phyloP scores from a whole-genome alignment of 2,888 invertebrate genomes.

The Scaptomyza tumidula region DNA sequence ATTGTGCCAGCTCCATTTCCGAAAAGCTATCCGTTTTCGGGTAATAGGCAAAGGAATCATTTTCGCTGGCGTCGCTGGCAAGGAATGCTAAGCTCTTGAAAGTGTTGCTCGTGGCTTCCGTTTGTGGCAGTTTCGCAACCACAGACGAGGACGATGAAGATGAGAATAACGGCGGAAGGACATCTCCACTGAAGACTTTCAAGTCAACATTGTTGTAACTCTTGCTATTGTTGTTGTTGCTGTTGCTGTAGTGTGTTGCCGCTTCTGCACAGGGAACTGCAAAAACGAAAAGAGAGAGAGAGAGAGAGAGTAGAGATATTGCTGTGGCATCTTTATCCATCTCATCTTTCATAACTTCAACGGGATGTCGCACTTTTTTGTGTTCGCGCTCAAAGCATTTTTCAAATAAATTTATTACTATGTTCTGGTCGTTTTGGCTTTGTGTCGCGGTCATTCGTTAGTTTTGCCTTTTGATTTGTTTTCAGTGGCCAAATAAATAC shows the following conservation, averaged over 20 bases:
- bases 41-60: constrained; percentile 45
- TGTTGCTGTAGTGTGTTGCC: constrained; percentile 22
- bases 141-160: constrained; percentile 22
- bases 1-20: constrained; percentile 46
- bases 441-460: constrained; percentile 5
- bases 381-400: constrained; percentile 10
- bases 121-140: constrained; percentile 49
- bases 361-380: constrained; percentile 27
- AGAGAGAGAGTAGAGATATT: background rate
- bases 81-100: constrained; percentile 80
- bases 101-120: constrained; percentile 75
- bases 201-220: constrained; percentile 29
- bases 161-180: constrained; percentile 26
- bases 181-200: constrained; percentile 42
- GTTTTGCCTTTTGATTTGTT: constrained; percentile 46
- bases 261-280: constrained; percentile 56
- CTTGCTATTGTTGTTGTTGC: constrained; percentile 25
- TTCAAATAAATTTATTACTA: constrained; percentile 63
- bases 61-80: constrained; percentile 34
- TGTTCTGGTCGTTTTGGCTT: background rate
- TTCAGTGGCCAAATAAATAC: background rate
- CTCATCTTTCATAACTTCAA: constrained; percentile 29
- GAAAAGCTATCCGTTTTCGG: constrained; percentile 46
- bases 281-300: constrained; percentile 8
- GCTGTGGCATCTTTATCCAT: constrained; percentile 8